Evolutionary conservation across 1,140 invertebrate genomes (phyloP).

Genomic region (Drosophila sp.): DNA sequence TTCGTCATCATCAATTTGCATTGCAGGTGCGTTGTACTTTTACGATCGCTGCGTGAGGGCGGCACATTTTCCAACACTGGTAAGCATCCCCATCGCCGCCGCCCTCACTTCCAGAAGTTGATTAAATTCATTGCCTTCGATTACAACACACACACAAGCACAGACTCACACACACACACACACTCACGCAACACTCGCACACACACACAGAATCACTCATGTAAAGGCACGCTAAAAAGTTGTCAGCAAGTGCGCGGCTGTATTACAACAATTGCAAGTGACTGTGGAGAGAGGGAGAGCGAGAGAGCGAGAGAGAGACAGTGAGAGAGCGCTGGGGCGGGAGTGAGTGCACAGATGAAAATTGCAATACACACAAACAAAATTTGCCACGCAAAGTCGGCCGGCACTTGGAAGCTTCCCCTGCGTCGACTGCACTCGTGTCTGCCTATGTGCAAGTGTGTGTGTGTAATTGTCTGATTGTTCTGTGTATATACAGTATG

Average conservation of each 20-base stretch:
- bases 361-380: slow-evolving; percentile 79
- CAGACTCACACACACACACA: slow-evolving; percentile 20
- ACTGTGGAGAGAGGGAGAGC: slow-evolving; percentile 5
- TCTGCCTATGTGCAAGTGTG: slow-evolving; percentile 8
- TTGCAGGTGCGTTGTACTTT: slow-evolving; percentile 62
- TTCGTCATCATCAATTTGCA: slow-evolving; percentile 32
- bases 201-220: slow-evolving; percentile 3
- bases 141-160: slow-evolving; percentile 49
- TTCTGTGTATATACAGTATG: slow-evolving; percentile 11
- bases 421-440: slow-evolving; percentile 19
- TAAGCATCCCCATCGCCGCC: slow-evolving; percentile 51
- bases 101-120: slow-evolving; percentile 30
- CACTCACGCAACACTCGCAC: slow-evolving; percentile 27
- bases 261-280: slow-evolving; percentile 52
- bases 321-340: slow-evolving; percentile 23
- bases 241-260: slow-evolving; percentile 51
- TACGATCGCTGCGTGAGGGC: slow-evolving; percentile 39
- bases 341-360: slow-evolving; percentile 56
- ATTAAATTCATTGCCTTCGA: slow-evolving; percentile 56
- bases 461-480: slow-evolving; percentile 35
- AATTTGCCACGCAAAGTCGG: slow-evolving; percentile 70
- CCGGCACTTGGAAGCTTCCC: slow-evolving; percentile 60
- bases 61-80: slow-evolving; percentile 60
- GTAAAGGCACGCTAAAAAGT: slow-evolving; percentile 17
- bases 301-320: slow-evolving; percentile 18